Evolutionary conservation across 2,888 invertebrate genomes (phyloP).

Genomic region (Brenthis daphne): DNA sequence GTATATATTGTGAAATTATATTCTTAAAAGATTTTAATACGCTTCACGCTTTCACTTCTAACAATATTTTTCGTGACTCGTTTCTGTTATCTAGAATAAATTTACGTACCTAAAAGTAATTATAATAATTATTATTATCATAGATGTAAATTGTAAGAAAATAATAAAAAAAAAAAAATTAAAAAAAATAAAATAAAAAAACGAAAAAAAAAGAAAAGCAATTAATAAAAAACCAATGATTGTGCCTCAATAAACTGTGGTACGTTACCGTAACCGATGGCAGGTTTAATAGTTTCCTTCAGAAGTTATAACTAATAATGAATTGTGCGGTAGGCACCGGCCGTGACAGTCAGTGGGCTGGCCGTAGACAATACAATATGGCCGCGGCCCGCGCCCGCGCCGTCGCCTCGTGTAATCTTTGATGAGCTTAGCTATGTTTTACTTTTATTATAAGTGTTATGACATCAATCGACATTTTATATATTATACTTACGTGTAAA

Average conservation of each 20-base stretch:
- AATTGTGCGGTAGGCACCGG: slow-evolving; percentile 65
- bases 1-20: slow-evolving; percentile 81
- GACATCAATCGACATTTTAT: slow-evolving; percentile 81
- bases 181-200: slow-evolving; percentile 54
- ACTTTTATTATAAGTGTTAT: slow-evolving; percentile 81
- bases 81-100: slow-evolving; percentile 82
- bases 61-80: slow-evolving; percentile 77
- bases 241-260: slow-evolving; percentile 83
- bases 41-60: slow-evolving; percentile 81
- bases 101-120: slow-evolving; percentile 82
- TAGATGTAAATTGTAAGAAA: slow-evolving; percentile 52
- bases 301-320: slow-evolving; percentile 58
- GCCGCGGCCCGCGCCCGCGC: slow-evolving; percentile 62
- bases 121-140: slow-evolving; percentile 79
- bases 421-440: slow-evolving; percentile 82
- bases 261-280: slow-evolving; percentile 81
- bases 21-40: slow-evolving; percentile 78
- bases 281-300: slow-evolving; percentile 76
- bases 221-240: slow-evolving; percentile 81
- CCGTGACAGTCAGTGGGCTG: slow-evolving; percentile 41
- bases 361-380: slow-evolving; percentile 62
- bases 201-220: slow-evolving; percentile 69
- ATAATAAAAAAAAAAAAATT: slow-evolving; percentile 49
- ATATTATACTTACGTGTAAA: slow-evolving; percentile 72
- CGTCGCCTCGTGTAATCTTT: slow-evolving; percentile 78